Evolutionary conservation across 2,113 vertebrate genomes (phyloP).

Genomic region (Phalacrocorax pelagicus): DNA sequence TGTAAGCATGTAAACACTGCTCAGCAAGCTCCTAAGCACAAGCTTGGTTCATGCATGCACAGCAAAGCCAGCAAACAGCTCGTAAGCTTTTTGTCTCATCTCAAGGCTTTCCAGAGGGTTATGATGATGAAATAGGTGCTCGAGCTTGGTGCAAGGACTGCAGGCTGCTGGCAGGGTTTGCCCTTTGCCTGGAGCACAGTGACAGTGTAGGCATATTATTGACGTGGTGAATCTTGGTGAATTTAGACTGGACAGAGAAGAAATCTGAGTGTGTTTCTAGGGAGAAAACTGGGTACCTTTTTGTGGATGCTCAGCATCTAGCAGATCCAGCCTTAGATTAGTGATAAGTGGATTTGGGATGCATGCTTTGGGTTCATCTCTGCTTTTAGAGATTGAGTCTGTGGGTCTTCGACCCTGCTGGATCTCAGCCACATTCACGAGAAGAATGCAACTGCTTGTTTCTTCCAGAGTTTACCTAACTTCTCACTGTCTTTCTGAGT

Average conservation of each 20-base stretch:
- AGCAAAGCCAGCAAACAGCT: background rate
- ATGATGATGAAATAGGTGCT: background rate
- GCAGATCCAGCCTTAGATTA: background rate
- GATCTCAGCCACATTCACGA: background rate
- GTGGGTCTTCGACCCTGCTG: slow-evolving; percentile 36
- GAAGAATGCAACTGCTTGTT: slow-evolving; percentile 16
- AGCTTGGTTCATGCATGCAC: background rate
- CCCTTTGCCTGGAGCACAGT: background rate
- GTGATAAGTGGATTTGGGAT: background rate
- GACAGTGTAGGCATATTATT: background rate
- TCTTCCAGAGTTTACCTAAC: background rate
- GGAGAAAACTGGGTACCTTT: background rate
- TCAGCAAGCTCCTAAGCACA: background rate
- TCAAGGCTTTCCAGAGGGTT: background rate
- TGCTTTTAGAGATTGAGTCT: background rate
- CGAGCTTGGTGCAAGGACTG: background rate
- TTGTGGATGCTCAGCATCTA: background rate
- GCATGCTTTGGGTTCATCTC: background rate
- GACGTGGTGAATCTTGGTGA: background rate
- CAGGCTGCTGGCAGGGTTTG: background rate
- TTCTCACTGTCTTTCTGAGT: background rate
- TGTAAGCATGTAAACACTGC: slow-evolving; percentile 35
- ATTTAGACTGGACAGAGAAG: background rate
- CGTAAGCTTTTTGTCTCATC: background rate
- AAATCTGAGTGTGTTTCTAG: background rate